Evolutionary conservation across 2,113 vertebrate species (phyloP).

Genomic region (Carollia perspicillata): DNA sequence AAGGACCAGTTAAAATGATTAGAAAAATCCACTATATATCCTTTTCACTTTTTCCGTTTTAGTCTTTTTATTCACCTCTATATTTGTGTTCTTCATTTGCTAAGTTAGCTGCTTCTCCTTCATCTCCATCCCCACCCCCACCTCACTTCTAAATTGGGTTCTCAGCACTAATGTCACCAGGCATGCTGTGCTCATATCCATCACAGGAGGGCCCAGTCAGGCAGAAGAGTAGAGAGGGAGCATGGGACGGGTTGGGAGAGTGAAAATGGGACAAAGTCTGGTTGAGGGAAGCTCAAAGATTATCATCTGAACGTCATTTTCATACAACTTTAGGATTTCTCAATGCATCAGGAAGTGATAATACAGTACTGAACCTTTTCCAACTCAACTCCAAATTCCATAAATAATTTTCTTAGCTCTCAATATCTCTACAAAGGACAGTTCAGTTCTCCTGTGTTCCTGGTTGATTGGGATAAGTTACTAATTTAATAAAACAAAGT

Average conservation of each 20-base stretch:
- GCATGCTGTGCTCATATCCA: conserved; percentile 65
- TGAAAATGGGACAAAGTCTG: not conserved
- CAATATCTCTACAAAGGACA: not conserved
- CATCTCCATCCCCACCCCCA: not conserved
- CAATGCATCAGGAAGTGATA: not conserved
- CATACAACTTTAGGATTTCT: not conserved
- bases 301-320: not conserved
- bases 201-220: conserved; percentile 59
- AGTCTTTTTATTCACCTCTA: not conserved
- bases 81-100: not conserved
- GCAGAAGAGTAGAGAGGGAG: conserved; percentile 34
- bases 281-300: not conserved
- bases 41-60: not conserved
- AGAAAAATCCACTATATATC: not conserved
- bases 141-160: conserved; percentile 21
- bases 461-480: not conserved
- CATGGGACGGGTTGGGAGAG: not conserved
- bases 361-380: not conserved
- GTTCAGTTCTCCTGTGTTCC: not conserved
- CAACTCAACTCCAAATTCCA: not conserved
- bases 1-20: not conserved
- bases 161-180: not conserved
- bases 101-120: not conserved
- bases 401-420: not conserved
- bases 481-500: not conserved